Percentiles rank a stretch among this genome's conserved stretches.
Evolutionary conservation across 2,797 vertebrate species (phyloP).

Genomic region (Sphenodon punctatus): DNA sequence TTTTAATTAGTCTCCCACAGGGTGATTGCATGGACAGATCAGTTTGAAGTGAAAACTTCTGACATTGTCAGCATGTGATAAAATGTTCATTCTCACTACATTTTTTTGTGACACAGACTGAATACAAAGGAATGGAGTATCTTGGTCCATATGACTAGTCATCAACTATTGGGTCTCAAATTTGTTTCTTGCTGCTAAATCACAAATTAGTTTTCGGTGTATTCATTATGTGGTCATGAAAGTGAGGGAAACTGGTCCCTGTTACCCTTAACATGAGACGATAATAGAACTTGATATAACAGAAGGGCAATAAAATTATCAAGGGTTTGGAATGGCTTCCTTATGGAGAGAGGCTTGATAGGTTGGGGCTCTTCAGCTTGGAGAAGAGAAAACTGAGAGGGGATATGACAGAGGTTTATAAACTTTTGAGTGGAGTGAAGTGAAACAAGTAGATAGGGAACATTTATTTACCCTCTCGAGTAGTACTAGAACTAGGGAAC

Average conservation of each 20-base stretch:
- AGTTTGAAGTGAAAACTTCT: neutral
- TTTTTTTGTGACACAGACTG: neutral
- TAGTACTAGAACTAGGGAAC: too few species aligned
- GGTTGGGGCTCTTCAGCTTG: too few species aligned
- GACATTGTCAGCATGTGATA: neutral
- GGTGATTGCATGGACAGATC: neutral
- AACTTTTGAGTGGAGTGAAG: too few species aligned
- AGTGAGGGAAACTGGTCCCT: neutral
- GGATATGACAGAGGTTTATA: too few species aligned
- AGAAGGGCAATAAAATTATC: too few species aligned
- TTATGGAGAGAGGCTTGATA: too few species aligned
- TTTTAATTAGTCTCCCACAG: accelerated
- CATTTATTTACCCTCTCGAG: too few species aligned
- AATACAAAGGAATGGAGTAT: neutral
- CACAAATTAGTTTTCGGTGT: too few species aligned
- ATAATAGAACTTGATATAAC: too few species aligned
- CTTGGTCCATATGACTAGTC: neutral
- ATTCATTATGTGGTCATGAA: neutral
- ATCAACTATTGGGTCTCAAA: neutral
- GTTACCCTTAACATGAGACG: neutral
- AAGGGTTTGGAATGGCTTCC: too few species aligned
- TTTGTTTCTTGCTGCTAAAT: neutral
- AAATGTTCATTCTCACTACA: neutral
- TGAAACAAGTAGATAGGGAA: too few species aligned
- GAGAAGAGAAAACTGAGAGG: too few species aligned